Evolutionary conservation across 92 coral and sea anemone species (phyloP), one percentile per base, ranked within the genome.

Genomic region (Nematostella vectensis): DNA sequence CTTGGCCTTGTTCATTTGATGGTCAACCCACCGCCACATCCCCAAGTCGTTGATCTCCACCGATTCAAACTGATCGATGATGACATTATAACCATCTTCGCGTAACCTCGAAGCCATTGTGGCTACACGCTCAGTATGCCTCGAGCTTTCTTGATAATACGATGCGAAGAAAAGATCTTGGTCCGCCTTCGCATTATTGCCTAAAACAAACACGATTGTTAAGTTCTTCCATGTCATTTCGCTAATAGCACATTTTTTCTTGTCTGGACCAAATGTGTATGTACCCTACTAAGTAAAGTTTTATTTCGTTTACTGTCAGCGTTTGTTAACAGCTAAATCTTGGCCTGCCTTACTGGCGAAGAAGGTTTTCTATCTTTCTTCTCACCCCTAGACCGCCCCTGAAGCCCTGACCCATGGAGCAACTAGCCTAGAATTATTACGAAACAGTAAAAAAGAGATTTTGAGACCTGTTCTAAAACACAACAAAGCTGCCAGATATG

Each of bases 131-230:
- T 58, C 51, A 16, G 67, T 45, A 20, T 58, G 50, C 57, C 55
- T 48, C 43, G 55, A 58, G 59, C 52, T 68, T 49, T 68, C 75
- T 11, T 58, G 75, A 1, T 43, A 59, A 37, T 68, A 68, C 1
- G 75, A 57, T 0, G 48, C 75, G 21, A 68, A 68, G 59, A 57
- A 68, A 4, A 29, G 29, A 58, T 67, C 63, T 16, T 17, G 16
- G 17, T 45, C 57, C 17, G 12, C 30, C 42, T 36, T 36, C 42
- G n/a, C n/a, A n/a, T n/a, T n/a, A n/a, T n/a, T n/a, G n/a, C n/a
- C n/a, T n/a, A n/a, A n/a, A n/a, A n/a, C n/a, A 33, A 33, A 6
- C 40, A 33, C 40, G 15, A 6, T 33, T 33, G 40, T 33, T 33
- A 6, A 15, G 40, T 33, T 15, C 40, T 33, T 6, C 15, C 15